Percentiles rank a stretch among this genome's conserved stretches.
Conservation (phyloP, 2,113 vertebrate genomes). For the Mobula birostris region DNA sequence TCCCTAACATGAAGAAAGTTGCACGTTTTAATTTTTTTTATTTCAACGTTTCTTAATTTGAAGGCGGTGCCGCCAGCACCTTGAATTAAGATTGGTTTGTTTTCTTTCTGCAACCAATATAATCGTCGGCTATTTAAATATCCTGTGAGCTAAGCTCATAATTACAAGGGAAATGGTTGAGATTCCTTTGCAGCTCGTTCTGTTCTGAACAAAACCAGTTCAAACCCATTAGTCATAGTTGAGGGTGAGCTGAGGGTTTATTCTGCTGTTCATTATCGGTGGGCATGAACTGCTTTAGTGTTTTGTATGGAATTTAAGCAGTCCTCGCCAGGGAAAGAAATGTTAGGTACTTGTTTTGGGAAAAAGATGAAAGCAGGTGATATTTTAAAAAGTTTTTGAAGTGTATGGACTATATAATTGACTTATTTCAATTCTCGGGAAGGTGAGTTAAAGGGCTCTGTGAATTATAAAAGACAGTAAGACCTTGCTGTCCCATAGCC, state of each 20-base stretch:
- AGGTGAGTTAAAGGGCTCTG: not conserved
- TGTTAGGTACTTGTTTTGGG: not conserved
- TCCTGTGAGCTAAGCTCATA: not conserved
- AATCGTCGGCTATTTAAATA: constrained; percentile 18
- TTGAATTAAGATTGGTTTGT: not conserved
- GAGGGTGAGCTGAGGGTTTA: not conserved
- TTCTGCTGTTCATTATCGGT: not conserved
- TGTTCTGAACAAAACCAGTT: constrained; percentile 4
- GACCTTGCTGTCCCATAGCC: not conserved
- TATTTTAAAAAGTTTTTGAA: not conserved
- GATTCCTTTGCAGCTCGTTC: constrained; percentile 15
- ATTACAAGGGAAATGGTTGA: constrained; percentile 27
- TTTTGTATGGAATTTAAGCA: not conserved
- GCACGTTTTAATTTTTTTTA: not conserved
- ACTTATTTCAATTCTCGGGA: not conserved
- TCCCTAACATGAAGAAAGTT: no score
- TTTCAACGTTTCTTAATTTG: not conserved
- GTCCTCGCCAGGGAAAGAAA: not conserved
- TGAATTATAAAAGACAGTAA: not conserved
- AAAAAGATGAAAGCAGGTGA: not conserved
- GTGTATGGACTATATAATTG: not conserved
- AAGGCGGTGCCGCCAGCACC: not conserved
- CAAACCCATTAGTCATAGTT: constrained; percentile 9
- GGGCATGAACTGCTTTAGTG: not conserved
- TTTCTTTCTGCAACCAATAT: not conserved